phyloP scores from a whole-genome alignment of 2,113 vertebrate species.

The Syngnathus typhle region DNA sequence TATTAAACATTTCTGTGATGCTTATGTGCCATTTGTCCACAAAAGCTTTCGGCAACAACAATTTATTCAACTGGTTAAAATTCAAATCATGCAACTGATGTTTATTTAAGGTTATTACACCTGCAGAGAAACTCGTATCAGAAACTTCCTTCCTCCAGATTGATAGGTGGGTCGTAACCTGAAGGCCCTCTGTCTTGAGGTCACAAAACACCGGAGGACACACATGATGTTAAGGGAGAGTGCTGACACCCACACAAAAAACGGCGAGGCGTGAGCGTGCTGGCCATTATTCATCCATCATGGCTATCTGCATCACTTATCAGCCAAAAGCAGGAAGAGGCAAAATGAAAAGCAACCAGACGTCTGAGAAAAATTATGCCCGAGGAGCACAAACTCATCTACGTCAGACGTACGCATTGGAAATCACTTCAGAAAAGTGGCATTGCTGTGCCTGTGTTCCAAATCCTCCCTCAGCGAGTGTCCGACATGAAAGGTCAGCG shows the following conservation, averaged over 20 bases:
- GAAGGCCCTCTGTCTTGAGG: slow-evolving; percentile 43
- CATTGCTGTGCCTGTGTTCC: slow-evolving; percentile 37
- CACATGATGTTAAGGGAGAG: slow-evolving; percentile 28
- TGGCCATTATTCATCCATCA: slow-evolving; percentile 46
- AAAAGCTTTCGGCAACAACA: neutral
- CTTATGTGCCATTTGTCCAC: slow-evolving; percentile 6
- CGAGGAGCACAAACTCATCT: slow-evolving; percentile 10
- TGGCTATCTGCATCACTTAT: slow-evolving; percentile 58
- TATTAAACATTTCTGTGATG: slow-evolving; percentile 1
- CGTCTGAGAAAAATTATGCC: slow-evolving; percentile 13
- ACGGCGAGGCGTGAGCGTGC: neutral
- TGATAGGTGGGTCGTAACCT: slow-evolving; percentile 26
- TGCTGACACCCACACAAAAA: slow-evolving; percentile 12
- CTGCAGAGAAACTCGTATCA: slow-evolving; percentile 39
- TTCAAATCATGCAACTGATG: slow-evolving; percentile 24
- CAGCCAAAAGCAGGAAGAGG: slow-evolving; percentile 43
- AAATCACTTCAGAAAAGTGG: slow-evolving; percentile 33
- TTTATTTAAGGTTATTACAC: slow-evolving; percentile 33
- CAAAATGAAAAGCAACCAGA: slow-evolving; percentile 42
- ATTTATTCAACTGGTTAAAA: slow-evolving; percentile 15
- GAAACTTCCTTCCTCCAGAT: slow-evolving; percentile 10
- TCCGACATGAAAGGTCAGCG: slow-evolving; percentile 37
- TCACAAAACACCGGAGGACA: slow-evolving; percentile 31
- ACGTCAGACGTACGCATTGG: slow-evolving; percentile 19
- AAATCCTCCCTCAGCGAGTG: slow-evolving; percentile 37